Conservation (phyloP, 1,140 invertebrate species). For the Zaprionus capensis region DNA sequence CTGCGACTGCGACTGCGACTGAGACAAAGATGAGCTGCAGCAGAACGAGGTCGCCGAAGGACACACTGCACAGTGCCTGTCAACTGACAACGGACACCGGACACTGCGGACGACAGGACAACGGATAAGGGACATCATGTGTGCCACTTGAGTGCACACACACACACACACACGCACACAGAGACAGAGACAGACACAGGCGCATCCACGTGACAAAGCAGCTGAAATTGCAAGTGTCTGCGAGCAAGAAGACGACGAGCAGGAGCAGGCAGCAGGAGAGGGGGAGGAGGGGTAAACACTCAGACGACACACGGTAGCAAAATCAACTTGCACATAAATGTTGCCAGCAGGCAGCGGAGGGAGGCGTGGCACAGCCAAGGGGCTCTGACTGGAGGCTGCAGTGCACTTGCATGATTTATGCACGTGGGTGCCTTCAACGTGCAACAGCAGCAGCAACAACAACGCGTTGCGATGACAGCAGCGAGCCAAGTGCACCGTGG, state of each 20-base stretch:
- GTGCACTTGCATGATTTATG: constrained; percentile 58
- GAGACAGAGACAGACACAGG: no score
- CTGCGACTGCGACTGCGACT: constrained; percentile 5
- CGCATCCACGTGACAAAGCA: constrained; percentile 67
- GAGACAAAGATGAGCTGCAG: constrained; percentile 24
- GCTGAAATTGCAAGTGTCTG: constrained; percentile 72
- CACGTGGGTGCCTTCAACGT: constrained; percentile 48
- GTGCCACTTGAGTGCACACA: constrained; percentile 68
- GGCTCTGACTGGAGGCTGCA: constrained; percentile 15
- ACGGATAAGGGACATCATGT: constrained; percentile 58
- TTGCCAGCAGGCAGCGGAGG: constrained; percentile 4
- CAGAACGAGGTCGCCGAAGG: constrained; percentile 68
- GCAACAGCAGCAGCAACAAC: constrained; percentile 7
- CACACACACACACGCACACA: constrained; percentile 28
- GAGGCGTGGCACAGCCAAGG: neutral
- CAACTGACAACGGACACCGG: constrained; percentile 36
- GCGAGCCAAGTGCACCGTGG: constrained; percentile 2
- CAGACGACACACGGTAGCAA: constrained; percentile 44
- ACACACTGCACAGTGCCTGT: constrained; percentile 53
- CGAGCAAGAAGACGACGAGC: constrained; percentile 37
- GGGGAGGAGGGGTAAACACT: constrained; percentile 5
- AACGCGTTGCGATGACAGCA: constrained; percentile 5
- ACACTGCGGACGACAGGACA: constrained; percentile 33
- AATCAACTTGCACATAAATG: constrained; percentile 61
- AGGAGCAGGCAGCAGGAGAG: neutral